Evolutionary conservation across 2,888 invertebrate species (phyloP), one percentile per base, ranked within the genome.

Genomic region (Tortricodes alternella): DNA sequence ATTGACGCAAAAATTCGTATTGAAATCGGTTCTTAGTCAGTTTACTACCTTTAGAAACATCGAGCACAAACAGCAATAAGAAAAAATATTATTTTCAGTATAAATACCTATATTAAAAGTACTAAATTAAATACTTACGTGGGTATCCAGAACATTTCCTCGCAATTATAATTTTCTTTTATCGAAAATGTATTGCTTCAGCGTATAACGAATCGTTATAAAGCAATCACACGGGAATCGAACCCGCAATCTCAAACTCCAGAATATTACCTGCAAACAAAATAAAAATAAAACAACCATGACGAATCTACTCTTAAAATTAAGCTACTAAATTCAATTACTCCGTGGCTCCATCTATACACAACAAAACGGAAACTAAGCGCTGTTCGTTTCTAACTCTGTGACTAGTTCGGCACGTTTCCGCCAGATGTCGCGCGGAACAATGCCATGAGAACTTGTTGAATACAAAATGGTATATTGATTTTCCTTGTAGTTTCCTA

Each of bases 391-490:
- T 41, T 13, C 13, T 18, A 23, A 9, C 32, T 39, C 18, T 6
- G 41, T 41, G 27, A 9, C 29, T 23, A 50, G 56, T 56, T 50
- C 56, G 9, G 11, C 29, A 29, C 8, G 29, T 16, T 5, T 9
- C 18, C 56, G 50, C 15, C 37, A 56, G 56, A 50, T 56, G 56
- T 44, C 49, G 50, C 37, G 9, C 19, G 11, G 29, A 32, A 50
- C 56, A 56, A 56, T 50, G 49, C 29, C 29, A 32, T 15, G 21
- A 35, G 24, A 18, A 50, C 56, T 56, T 56, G 56, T 56, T 50
- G 56, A 56, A 56, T 44, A 56, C 34, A 48, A 41, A 43, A 35
- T 24, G 8, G 8, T 23, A 16, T 41, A 41, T 55, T 55, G 55
- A 55, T 55, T 55, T 55, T 55, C 41, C n/a, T 1, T 3, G 2